Evolutionary conservation across 64 coral and sea anemone species (phyloP).

Genomic region (Trachythela sp.): DNA sequence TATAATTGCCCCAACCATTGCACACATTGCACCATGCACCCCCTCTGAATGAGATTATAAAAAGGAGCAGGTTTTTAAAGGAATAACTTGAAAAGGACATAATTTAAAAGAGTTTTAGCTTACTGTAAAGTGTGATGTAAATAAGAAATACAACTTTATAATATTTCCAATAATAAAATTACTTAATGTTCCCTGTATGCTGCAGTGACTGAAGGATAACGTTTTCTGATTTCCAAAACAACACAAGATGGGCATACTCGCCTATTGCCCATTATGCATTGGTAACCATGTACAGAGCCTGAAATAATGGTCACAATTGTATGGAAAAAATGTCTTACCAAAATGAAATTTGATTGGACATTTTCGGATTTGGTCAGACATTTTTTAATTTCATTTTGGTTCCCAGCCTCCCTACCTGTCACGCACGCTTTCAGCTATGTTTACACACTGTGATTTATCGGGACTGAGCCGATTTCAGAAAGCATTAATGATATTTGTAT

Average conservation of each 20-base stretch:
- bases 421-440: too few relatives aligned
- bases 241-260: conserved; percentile 16
- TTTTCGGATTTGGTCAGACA: too few relatives aligned
- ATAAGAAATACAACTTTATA: not conserved
- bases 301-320: too few relatives aligned
- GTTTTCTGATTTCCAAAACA: not conserved
- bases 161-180: not conserved
- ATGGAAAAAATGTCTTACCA: too few relatives aligned
- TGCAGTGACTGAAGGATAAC: not conserved
- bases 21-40: not conserved
- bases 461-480: too few relatives aligned
- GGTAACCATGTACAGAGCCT: too few relatives aligned
- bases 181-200: not conserved
- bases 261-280: too few relatives aligned
- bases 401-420: too few relatives aligned
- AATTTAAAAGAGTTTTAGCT: not conserved
- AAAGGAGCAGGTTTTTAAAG: conserved; percentile 4
- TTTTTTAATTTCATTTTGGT: too few relatives aligned
- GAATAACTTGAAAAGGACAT: not conserved
- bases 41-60: not conserved
- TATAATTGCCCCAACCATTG: conserved; percentile 20
- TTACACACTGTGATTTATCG: too few relatives aligned
- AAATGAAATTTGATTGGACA: too few relatives aligned
- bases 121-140: not conserved
- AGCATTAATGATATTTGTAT: too few relatives aligned